phyloP scores from a whole-genome alignment of 2,888 invertebrate genomes.

The Apamea crenata region DNA sequence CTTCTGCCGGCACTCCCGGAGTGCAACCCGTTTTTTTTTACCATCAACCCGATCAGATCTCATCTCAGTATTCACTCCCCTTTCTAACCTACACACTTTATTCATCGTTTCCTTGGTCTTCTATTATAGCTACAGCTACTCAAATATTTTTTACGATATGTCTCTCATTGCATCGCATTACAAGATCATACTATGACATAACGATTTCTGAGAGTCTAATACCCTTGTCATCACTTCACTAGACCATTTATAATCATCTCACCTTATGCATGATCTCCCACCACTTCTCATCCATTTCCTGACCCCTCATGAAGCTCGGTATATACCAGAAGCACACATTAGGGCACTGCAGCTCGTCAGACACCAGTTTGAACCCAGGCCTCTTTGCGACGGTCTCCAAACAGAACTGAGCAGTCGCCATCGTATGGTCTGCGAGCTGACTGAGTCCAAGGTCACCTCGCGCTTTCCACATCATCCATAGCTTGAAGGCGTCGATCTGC shows the following conservation, averaged over 20 bases:
- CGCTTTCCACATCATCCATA: constrained; percentile 98
- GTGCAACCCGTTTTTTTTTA: no score
- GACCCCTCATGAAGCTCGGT: constrained; percentile 88
- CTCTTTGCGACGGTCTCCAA: constrained; percentile 85
- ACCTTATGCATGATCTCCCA: constrained; percentile 90
- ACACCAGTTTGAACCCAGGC: constrained; percentile 91
- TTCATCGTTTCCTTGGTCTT: no score
- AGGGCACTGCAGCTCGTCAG: constrained; percentile 92
- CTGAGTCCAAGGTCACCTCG: constrained; percentile 92
- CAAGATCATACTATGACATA: no score
- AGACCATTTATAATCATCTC: constrained; percentile 26
- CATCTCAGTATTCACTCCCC: no score
- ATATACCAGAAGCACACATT: constrained; percentile 98
- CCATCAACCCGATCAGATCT: no score
- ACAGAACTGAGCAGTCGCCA: constrained; percentile 91
- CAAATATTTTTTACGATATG: no score
- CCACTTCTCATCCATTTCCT: constrained; percentile 85
- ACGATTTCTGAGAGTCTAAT: no score
- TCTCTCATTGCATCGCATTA: no score
- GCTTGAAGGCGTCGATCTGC: constrained; percentile 96
- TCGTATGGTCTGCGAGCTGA: constrained; percentile 91
- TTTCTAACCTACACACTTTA: no score
- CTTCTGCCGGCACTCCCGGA: no score
- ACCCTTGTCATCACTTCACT: no score
- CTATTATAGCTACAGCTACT: no score